Percentiles rank a stretch among this genome's conserved stretches.
phyloP scores from a whole-genome alignment of 2,797 vertebrate genomes.

The Crocidura indochinensis region DNA sequence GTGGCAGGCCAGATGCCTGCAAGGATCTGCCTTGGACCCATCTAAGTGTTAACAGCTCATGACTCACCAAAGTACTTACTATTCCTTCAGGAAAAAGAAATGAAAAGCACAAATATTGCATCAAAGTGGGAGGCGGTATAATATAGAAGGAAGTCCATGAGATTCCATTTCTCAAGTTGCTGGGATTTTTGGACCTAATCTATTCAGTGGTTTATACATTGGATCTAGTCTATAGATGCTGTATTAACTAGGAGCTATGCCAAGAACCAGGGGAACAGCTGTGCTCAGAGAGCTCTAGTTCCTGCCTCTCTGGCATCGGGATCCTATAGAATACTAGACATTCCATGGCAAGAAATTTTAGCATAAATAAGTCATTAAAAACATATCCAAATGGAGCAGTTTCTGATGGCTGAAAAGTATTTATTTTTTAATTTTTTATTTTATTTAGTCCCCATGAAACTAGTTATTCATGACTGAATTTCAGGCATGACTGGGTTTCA shows the following conservation, averaged over 20 bases:
- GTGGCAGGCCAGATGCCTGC: background rate
- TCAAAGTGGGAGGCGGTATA: background rate
- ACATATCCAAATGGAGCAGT: background rate
- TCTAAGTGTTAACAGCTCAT: background rate
- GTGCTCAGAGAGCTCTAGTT: no score
- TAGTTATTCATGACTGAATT: no score
- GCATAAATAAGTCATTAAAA: background rate
- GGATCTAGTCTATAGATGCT: background rate
- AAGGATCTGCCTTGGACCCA: no score
- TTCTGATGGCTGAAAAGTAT: background rate
- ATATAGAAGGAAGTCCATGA: slow-evolving; percentile 4
- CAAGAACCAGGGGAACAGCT: background rate
- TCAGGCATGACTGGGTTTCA: no score
- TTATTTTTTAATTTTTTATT: no score
- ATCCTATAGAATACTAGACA: background rate
- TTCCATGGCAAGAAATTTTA: slow-evolving; percentile 35
- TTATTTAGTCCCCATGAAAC: no score
- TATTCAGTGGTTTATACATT: background rate
- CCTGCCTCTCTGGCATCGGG: background rate
- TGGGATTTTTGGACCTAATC: slow-evolving; percentile 16
- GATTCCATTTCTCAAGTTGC: background rate
- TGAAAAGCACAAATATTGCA: background rate
- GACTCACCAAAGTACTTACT: background rate
- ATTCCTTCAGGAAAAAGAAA: slow-evolving; percentile 16
- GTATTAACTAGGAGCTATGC: background rate